Evolutionary conservation across 2,797 vertebrate species (phyloP).

Genomic region (Fringilla coelebs): DNA sequence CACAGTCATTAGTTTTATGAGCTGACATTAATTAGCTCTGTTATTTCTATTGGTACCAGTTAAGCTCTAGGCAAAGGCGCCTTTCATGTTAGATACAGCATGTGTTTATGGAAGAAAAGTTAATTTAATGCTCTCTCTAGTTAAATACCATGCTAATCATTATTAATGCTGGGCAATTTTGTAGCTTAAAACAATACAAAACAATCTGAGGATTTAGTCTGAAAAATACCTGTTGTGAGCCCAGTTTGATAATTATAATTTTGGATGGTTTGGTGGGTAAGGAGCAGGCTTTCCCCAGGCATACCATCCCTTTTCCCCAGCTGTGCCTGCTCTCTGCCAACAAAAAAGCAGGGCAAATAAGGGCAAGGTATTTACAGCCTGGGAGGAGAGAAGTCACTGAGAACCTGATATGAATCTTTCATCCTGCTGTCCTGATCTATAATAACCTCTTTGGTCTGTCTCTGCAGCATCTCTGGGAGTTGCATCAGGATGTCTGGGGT

Average conservation of each 20-base stretch:
- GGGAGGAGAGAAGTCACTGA: not conserved
- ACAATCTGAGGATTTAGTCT: not conserved
- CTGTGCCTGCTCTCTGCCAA: not conserved
- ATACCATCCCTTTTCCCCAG: not conserved
- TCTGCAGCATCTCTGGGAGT: not conserved
- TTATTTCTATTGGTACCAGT: slow-evolving; percentile 15
- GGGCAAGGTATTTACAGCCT: not conserved
- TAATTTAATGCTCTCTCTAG: not conserved
- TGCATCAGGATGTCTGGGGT: not conserved
- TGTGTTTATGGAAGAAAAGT: not conserved
- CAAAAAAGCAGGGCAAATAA: not conserved
- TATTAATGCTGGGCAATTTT: not conserved
- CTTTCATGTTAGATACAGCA: not conserved
- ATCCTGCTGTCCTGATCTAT: not conserved
- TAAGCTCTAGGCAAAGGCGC: slow-evolving; percentile 7
- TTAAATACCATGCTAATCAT: not conserved
- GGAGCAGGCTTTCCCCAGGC: not conserved
- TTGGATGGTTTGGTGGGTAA: not conserved
- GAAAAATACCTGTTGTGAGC: not conserved
- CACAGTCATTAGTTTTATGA: not conserved
- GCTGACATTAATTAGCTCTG: slow-evolving; percentile 31
- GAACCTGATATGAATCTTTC: not conserved
- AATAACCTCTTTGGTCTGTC: not conserved
- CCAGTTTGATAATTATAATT: not conserved
- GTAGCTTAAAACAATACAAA: not conserved